Evolutionary conservation across 2,113 vertebrate species (phyloP), one percentile per base, ranked within the genome.

Genomic region (Piprites chloris): DNA sequence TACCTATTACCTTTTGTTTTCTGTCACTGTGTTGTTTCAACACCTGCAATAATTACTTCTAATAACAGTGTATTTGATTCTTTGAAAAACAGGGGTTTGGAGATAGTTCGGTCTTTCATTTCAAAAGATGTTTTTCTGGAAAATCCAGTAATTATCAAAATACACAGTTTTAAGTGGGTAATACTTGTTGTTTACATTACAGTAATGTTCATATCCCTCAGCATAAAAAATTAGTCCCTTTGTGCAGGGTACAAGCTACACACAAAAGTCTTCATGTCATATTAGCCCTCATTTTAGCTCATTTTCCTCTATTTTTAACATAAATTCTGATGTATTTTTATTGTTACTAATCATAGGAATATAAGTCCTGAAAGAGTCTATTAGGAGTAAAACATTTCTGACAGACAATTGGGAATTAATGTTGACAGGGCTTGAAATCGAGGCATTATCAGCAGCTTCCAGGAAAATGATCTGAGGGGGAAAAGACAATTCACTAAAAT

Each of bases 1-100:
- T 73, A 79, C 39, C 44, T 74, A 71, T 93, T 96, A 93, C 24
- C 73, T 92, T 96, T 89, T 92, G 50, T 92, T 87, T 96, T 95
- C 77, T 76, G 62, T 78, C 77, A 55, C 65, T n/a, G 16, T 79
- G 56, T 79, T 94, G 87, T 92, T 88, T 95, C 87, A 92, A 89
- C 66, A 93, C 55, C 73, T 85, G 80, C 47, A 87, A 85, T 93
- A 94, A 93, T 89, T 78, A 46, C 44, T 85, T 87, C 87, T 94
- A 85, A 97, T 86, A 68, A 80, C 41, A 86, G 39, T 24, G 68
- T 24, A n/a, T 71, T 80, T 81, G 28, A 73, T 49, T 74, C 61
- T 77, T 74, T 69, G 67, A 59, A 96, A 84, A 95, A 44, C 4
- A 63, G 9, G 19, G n/a, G 4, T 68, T 69, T 91, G 35, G 33